Percentiles rank a stretch among this genome's conserved stretches.
phyloP scores from a whole-genome alignment of 2,797 vertebrate genomes.

The Cebuella pygmaea region DNA sequence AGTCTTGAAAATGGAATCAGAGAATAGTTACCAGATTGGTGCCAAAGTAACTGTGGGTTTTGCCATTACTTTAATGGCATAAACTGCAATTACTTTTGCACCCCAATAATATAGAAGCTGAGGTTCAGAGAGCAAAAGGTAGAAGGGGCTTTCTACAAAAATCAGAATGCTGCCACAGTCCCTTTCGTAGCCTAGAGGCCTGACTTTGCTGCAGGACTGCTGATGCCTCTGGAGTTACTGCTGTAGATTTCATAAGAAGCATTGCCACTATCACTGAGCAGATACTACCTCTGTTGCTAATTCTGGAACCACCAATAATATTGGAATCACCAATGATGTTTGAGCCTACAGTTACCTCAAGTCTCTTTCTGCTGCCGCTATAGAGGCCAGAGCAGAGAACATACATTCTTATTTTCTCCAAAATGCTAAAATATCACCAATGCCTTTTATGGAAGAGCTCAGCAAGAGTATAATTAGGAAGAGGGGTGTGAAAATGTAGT shows the following conservation, averaged over 20 bases:
- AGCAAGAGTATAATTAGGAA: background rate
- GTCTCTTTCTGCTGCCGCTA: background rate
- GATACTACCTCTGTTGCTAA: background rate
- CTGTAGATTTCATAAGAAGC: background rate
- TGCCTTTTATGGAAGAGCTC: background rate
- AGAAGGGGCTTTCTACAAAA: background rate
- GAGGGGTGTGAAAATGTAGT: background rate
- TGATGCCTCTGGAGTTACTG: background rate
- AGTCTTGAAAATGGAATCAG: background rate
- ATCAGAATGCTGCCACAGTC: background rate
- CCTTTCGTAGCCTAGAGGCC: accelerated
- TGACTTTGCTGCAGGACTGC: background rate
- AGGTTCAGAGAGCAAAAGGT: background rate
- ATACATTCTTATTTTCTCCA: background rate
- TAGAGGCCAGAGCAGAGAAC: background rate
- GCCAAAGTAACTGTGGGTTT: background rate
- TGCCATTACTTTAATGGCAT: background rate
- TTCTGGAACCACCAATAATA: background rate
- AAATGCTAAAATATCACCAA: background rate
- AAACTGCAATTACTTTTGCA: background rate
- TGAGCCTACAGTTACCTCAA: background rate
- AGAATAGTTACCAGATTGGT: background rate
- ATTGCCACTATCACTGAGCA: background rate
- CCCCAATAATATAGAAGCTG: background rate
- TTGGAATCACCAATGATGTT: background rate